Evolutionary conservation across 2,113 vertebrate genomes (phyloP).

Genomic region (Protobothrops flavoviridis): DNA sequence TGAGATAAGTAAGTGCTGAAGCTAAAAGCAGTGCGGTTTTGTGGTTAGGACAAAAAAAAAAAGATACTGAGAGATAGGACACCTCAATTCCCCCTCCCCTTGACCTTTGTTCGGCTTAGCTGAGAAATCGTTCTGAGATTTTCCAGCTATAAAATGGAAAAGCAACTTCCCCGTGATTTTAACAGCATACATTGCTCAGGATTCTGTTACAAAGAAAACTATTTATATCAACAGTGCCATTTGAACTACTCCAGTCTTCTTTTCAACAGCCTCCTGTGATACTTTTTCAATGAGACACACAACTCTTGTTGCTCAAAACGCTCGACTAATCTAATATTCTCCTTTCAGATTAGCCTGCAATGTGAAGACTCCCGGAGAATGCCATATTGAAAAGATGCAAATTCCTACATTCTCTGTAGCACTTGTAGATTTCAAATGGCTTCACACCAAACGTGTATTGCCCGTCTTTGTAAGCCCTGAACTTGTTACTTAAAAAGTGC

Average conservation of each 20-base stretch:
- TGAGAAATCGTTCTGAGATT: neutral
- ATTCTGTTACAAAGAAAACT: neutral
- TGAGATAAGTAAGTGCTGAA: neutral
- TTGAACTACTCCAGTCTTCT: neutral
- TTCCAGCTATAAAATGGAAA: neutral
- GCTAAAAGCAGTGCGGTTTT: slow-evolving; percentile 28
- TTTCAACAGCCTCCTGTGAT: neutral
- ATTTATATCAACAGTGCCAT: neutral
- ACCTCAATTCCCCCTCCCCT: neutral
- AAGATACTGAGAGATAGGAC: neutral
- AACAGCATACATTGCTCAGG: neutral
- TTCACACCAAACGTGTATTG: neutral
- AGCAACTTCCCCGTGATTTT: neutral
- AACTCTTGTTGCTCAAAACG: neutral
- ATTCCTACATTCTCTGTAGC: neutral
- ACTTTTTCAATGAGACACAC: neutral
- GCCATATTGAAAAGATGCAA: neutral
- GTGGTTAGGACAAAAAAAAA: neutral
- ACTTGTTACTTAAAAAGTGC: neutral
- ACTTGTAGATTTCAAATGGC: neutral
- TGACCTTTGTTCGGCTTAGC: neutral
- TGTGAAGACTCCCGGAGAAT: neutral
- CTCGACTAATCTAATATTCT: neutral
- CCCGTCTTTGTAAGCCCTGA: neutral
- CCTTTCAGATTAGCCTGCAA: neutral